A percentile compares a stretch with the other conserved stretches of the same genome.
phyloP scores from a whole-genome alignment of 2,113 vertebrate species.

The Speoplatyrhinus poulsoni region DNA sequence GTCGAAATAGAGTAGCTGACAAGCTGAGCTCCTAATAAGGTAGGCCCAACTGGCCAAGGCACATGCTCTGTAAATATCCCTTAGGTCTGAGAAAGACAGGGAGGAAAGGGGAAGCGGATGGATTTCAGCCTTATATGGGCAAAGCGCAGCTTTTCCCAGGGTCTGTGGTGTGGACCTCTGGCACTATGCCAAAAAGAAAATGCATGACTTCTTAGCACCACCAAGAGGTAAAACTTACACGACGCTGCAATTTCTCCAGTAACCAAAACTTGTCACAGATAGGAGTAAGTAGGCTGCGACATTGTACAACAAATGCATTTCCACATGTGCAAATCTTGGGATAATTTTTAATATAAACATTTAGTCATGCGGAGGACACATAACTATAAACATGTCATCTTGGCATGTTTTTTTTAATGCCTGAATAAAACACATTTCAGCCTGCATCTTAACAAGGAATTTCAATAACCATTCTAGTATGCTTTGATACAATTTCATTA shows the following conservation, averaged over 20 bases:
- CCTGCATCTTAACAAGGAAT: no score
- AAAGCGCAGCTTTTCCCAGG: conserved; percentile 82
- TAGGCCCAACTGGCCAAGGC: conserved; percentile 64
- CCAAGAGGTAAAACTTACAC: conserved; percentile 47
- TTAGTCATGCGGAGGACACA: no score
- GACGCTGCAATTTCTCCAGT: conserved; percentile 10
- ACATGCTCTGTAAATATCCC: conserved; percentile 80
- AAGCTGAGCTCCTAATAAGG: conserved; percentile 81
- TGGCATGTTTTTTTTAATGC: no score
- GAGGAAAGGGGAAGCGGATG: conserved; percentile 79
- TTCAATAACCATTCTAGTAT: no score
- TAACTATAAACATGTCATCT: no score
- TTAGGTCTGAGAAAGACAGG: conserved; percentile 74
- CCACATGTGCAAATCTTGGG: no score
- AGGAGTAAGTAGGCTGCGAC: no score
- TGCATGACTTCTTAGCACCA: conserved; percentile 54
- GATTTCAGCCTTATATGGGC: conserved; percentile 82
- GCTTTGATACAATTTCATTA: no score
- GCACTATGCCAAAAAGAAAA: conserved; percentile 61
- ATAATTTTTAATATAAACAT: no score
- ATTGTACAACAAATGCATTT: no score
- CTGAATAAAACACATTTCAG: no score
- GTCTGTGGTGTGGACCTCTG: conserved; percentile 72
- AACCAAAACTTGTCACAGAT: neutral
- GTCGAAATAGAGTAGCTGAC: conserved; percentile 65